Evolutionary conservation across 2,113 vertebrate genomes (phyloP).

Genomic region (Paedocypris sp.): DNA sequence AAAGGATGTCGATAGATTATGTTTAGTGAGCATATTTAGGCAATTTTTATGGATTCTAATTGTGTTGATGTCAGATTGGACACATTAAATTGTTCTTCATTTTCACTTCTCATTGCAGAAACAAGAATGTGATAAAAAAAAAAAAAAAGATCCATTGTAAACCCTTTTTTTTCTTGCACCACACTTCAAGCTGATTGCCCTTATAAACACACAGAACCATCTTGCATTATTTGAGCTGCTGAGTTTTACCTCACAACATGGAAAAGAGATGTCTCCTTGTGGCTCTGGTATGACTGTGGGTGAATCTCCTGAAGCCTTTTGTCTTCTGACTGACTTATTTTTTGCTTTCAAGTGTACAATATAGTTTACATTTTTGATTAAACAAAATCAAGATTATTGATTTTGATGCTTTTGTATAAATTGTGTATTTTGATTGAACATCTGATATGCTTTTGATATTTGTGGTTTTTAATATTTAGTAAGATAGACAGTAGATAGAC

Average conservation of each 20-base stretch:
- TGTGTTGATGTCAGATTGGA: slow-evolving; percentile 12
- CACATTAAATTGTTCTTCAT: slow-evolving; percentile 5
- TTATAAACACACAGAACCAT: neutral
- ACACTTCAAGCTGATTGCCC: neutral
- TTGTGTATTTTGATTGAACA: no score
- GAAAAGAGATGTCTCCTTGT: neutral
- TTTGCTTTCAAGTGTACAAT: neutral
- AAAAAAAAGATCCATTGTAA: neutral
- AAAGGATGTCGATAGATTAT: slow-evolving; percentile 8
- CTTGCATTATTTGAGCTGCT: neutral
- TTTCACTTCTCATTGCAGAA: slow-evolving; percentile 15
- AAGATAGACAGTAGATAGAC: no score
- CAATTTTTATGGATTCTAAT: slow-evolving; percentile 16
- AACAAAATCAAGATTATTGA: no score
- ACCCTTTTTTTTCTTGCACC: neutral
- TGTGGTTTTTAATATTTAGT: no score
- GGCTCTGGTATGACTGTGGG: no score
- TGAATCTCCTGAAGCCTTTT: no score
- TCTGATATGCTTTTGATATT: neutral
- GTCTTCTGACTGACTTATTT: neutral
- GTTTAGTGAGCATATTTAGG: slow-evolving; percentile 6
- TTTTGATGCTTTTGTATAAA: neutral
- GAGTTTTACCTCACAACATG: no score
- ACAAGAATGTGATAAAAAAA: neutral
- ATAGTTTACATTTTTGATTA: neutral